Percentiles rank a stretch among this genome's conserved stretches.
These are phyloP conservation scores for Spisula subtruncata DNA, from an alignment of 2,888 invertebrate genomes.

Conservation along the genomic window DNA sequence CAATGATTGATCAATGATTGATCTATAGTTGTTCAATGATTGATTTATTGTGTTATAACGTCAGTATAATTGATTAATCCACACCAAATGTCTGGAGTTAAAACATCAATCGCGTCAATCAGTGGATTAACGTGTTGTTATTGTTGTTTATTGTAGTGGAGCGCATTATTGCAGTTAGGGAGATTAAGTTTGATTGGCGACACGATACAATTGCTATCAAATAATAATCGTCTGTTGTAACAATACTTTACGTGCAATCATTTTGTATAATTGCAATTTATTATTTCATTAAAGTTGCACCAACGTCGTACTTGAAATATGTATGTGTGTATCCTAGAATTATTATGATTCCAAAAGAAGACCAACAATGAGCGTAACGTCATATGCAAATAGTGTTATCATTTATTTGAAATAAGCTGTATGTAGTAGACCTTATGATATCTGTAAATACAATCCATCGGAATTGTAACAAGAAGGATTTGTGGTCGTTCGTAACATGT, in stretches of 20 bases:
- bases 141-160: not conserved
- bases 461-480: too few relatives aligned
- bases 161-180: not conserved
- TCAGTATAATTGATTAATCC: constrained; percentile 21
- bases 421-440: too few relatives aligned
- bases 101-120: constrained; percentile 16
- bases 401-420: too few relatives aligned
- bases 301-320: too few relatives aligned
- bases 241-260: not conserved
- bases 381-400: not conserved
- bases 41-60: not conserved
- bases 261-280: not conserved
- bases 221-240: not conserved
- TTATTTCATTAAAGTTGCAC: too few relatives aligned
- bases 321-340: not conserved
- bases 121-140: too few relatives aligned
- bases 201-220: not conserved
- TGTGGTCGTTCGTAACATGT: too few relatives aligned
- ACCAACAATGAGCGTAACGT: too few relatives aligned
- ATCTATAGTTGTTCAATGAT: not conserved
- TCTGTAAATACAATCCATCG: too few relatives aligned
- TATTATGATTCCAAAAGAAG: too few relatives aligned
- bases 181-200: not conserved
- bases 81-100: not conserved
- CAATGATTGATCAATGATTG: not conserved